Conservation (phyloP, 2,888 invertebrate genomes). For the Hyalella azteca region DNA sequence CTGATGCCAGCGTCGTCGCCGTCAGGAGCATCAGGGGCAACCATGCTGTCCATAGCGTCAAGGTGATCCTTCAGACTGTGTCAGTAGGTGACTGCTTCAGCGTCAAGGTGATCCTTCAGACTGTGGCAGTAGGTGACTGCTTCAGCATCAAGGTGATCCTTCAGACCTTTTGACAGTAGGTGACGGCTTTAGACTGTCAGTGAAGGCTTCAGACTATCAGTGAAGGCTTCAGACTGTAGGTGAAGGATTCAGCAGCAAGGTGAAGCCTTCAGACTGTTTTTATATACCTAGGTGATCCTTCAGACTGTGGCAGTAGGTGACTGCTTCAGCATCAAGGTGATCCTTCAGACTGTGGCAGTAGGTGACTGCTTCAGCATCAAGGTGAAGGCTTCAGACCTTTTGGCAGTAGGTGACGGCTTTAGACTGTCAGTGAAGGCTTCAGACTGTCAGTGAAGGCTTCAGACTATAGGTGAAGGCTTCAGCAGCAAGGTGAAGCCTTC, state of each 20-base stretch:
- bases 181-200: background rate
- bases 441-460: too few species aligned
- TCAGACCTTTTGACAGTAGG: background rate
- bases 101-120: background rate
- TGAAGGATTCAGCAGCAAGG: too few species aligned
- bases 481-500: too few species aligned
- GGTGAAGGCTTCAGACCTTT: background rate
- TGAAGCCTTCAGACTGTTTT: too few species aligned
- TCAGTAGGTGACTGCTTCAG: background rate
- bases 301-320: background rate
- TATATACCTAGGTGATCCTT: conserved; percentile 46
- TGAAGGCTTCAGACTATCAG: too few species aligned
- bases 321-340: background rate
- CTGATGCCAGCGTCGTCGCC: conserved; percentile 43
- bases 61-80: conserved; percentile 34
- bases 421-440: background rate
- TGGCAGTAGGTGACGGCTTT: background rate
- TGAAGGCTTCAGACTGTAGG: too few species aligned
- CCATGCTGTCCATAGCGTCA: conserved; percentile 49
- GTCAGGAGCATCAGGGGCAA: conserved; percentile 45
- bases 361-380: background rate
- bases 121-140: background rate
- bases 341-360: background rate
- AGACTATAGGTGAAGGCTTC: too few species aligned
- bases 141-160: background rate